Conservation (phyloP, 2,888 invertebrate species). For the Acrobasis consociella region DNA sequence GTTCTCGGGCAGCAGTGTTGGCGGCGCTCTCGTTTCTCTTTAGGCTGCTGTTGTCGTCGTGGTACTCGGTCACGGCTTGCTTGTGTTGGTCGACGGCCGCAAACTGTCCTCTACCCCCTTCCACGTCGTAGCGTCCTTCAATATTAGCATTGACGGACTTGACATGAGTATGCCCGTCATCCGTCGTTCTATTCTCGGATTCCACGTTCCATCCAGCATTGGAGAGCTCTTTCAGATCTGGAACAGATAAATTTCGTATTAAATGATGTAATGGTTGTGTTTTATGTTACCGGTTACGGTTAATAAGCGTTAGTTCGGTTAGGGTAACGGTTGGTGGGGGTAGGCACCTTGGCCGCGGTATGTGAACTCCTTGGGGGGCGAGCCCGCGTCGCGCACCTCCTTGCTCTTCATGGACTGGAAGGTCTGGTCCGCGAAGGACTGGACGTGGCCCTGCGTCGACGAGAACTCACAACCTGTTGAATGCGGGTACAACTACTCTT, state of each 20-base stretch:
- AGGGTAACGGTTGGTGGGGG: constrained; percentile 50
- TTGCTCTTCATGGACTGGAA: constrained; percentile 90
- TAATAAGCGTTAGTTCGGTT: constrained; percentile 73
- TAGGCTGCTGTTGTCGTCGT: constrained; percentile 68
- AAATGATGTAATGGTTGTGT: constrained; percentile 7
- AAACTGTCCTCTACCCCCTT: constrained; percentile 85
- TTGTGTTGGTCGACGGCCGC: constrained; percentile 85
- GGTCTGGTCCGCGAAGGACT: constrained; percentile 88
- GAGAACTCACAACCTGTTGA: constrained; percentile 76
- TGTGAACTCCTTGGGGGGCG: constrained; percentile 85
- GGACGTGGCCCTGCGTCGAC: constrained; percentile 83
- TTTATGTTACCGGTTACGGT: constrained; percentile 59
- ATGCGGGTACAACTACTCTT: constrained; percentile 54
- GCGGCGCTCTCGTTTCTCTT: constrained; percentile 65
- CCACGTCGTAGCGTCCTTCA: constrained; percentile 84
- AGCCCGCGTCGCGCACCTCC: constrained; percentile 90
- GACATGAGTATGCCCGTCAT: constrained; percentile 85
- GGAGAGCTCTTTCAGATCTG: constrained; percentile 75
- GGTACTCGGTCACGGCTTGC: constrained; percentile 74
- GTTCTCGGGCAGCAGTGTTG: constrained; percentile 65
- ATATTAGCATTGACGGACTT: constrained; percentile 84
- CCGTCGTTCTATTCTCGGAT: constrained; percentile 83
- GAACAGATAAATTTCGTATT: constrained; percentile 36
- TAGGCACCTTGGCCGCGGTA: constrained; percentile 77
- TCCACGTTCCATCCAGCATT: constrained; percentile 87